Evolutionary conservation across 53 echinoderm and acorn worm species (phyloP).

Genomic region (Zoroaster sp.): DNA sequence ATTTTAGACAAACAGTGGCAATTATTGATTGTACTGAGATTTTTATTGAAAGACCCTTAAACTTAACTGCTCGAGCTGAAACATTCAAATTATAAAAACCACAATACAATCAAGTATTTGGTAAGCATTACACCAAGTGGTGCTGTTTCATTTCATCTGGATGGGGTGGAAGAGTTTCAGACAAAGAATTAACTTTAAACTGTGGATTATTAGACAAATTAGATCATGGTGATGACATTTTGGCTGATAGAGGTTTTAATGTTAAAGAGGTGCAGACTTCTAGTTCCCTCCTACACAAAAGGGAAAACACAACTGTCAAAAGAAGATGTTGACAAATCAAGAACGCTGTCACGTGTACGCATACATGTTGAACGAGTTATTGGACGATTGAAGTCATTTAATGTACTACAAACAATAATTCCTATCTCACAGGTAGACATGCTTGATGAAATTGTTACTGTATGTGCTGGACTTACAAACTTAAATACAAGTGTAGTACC

Average conservation of each 20-base stretch:
- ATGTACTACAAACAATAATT: background rate
- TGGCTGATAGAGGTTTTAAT: constrained; percentile 43
- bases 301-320: constrained; percentile 45
- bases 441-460: background rate
- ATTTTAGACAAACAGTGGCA: background rate
- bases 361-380: constrained; percentile 49
- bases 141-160: constrained; percentile 30
- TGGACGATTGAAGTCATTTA: background rate
- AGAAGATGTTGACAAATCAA: constrained; percentile 21
- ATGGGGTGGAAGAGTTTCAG: constrained; percentile 52
- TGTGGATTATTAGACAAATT: constrained; percentile 5
- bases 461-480: background rate
- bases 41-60: constrained; percentile 10
- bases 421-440: background rate
- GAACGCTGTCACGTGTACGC: constrained; percentile 1
- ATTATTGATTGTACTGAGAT: constrained; percentile 23
- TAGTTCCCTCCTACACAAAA: constrained; percentile 12
- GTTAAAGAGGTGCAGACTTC: constrained; percentile 2
- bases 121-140: constrained; percentile 43
- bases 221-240: constrained; percentile 14
- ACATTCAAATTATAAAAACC: constrained; percentile 30
- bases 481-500: background rate
- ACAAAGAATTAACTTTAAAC: constrained; percentile 18
- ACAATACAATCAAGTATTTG: constrained; percentile 46
- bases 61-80: background rate